Evolutionary conservation across 1,140 invertebrate species (phyloP).

Genomic region (Orchesella cincta): DNA sequence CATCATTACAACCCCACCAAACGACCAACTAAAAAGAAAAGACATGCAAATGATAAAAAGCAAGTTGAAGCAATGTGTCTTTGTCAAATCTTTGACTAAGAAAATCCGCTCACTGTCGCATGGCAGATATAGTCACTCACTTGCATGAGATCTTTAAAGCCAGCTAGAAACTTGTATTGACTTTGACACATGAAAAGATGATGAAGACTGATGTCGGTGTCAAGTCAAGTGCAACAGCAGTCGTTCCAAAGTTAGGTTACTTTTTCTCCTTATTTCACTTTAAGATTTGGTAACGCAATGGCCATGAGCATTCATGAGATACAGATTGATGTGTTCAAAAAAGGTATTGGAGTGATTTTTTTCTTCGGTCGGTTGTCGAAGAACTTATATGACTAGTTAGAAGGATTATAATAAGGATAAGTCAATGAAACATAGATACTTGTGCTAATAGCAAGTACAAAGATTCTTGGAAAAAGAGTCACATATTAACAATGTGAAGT

Average conservation of each 20-base stretch:
- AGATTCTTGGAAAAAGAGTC: too few species aligned
- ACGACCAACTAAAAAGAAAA: background rate
- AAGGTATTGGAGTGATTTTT: constrained; percentile 16
- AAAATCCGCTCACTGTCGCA: too few species aligned
- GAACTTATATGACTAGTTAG: too few species aligned
- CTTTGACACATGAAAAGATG: constrained; percentile 12
- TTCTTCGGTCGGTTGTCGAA: background rate
- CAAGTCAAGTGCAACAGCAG: constrained; percentile 21
- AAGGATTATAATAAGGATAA: too few species aligned
- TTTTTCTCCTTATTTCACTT: background rate
- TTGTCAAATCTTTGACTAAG: background rate
- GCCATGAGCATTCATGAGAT: constrained; percentile 1
- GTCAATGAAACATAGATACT: too few species aligned
- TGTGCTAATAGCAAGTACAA: too few species aligned
- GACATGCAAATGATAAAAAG: constrained; percentile 13
- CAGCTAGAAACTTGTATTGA: background rate
- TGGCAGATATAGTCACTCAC: too few species aligned
- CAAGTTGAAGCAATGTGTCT: background rate
- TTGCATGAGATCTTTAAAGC: background rate
- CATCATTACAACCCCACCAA: background rate
- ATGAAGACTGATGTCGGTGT: constrained; percentile 21
- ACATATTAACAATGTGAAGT: too few species aligned
- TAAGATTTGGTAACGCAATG: background rate
- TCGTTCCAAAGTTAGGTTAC: background rate
- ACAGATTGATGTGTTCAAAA: constrained; percentile 20